These are phyloP conservation scores for Sclerodermus sp. DNA, from an alignment of 2,888 invertebrate species.

Conservation along the genomic window DNA sequence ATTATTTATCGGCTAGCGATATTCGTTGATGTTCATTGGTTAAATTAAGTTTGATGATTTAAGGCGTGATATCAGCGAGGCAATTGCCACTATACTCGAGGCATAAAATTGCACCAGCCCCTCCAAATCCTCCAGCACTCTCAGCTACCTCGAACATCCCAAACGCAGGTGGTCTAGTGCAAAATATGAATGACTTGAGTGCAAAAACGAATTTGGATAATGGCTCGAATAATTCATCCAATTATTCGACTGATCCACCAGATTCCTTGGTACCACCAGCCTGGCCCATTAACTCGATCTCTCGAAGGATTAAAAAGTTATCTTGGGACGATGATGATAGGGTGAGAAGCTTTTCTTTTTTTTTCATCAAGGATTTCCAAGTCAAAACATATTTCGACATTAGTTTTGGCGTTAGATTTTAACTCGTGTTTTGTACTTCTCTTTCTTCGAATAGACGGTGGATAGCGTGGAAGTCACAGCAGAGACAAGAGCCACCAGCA, in stretches of 20 bases:
- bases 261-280: slow-evolving; percentile 52
- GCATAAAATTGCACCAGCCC: slow-evolving; percentile 49
- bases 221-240: slow-evolving; percentile 48
- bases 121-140: slow-evolving; percentile 45
- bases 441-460: slow-evolving; percentile 53
- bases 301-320: slow-evolving; percentile 74
- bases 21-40: neutral
- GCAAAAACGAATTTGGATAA: slow-evolving; percentile 42
- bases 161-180: slow-evolving; percentile 50
- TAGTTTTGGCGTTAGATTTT: neutral
- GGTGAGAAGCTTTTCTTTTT: slow-evolving; percentile 35
- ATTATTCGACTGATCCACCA: slow-evolving; percentile 49
- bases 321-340: slow-evolving; percentile 72
- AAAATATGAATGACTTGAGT: slow-evolving; percentile 55
- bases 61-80: slow-evolving; percentile 43
- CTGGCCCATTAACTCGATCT: slow-evolving; percentile 72
- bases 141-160: slow-evolving; percentile 53
- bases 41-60: neutral
- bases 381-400: slow-evolving; percentile 11
- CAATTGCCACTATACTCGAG: slow-evolving; percentile 44
- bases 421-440: slow-evolving; percentile 1
- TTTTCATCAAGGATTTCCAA: slow-evolving; percentile 9
- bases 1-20: neutral
- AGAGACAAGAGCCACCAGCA: slow-evolving; percentile 52
- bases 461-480: slow-evolving; percentile 60